phyloP scores from a whole-genome alignment of 2,888 invertebrate species.

The Muscina levida region DNA sequence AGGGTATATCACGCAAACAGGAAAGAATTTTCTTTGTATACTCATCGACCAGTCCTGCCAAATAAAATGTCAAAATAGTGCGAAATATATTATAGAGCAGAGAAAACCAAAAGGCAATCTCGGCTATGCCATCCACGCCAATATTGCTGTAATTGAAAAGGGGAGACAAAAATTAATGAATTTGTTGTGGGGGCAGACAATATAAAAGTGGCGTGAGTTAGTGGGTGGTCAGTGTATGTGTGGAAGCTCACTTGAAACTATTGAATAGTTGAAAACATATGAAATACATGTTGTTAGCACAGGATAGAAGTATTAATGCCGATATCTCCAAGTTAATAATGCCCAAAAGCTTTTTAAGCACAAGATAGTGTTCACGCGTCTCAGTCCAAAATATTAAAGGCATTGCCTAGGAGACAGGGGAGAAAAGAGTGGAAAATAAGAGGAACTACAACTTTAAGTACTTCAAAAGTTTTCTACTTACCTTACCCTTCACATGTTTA shows the following conservation, averaged over 20 bases:
- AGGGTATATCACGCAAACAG: conserved; percentile 79
- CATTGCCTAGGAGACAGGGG: conserved; percentile 69
- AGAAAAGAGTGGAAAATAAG: too few relatives aligned
- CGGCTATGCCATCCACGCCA: conserved; percentile 78
- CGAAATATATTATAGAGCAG: conserved; percentile 81
- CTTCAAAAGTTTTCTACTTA: too few relatives aligned
- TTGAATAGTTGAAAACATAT: conserved; percentile 88
- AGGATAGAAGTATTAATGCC: conserved; percentile 84
- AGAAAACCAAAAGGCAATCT: conserved; percentile 82
- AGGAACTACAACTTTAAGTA: too few relatives aligned
- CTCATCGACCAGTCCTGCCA: conserved; percentile 81
- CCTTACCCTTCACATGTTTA: conserved; percentile 80
- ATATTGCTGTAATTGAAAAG: too few relatives aligned
- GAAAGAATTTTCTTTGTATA: conserved; percentile 81
- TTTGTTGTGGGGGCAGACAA: too few relatives aligned
- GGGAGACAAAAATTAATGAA: too few relatives aligned
- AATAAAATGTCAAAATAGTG: conserved; percentile 81
- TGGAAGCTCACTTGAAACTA: conserved; percentile 76
- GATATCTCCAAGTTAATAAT: conserved; percentile 84
- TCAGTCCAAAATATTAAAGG: conserved; percentile 83
- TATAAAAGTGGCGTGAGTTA: too few relatives aligned
- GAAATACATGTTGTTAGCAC: conserved; percentile 86
- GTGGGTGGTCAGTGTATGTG: too few relatives aligned
- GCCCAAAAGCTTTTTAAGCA: conserved; percentile 83
- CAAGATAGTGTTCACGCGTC: conserved; percentile 85